Evolutionary conservation across 2,888 invertebrate species (phyloP), one percentile per base, ranked within the genome.

Genomic region (Noctuana brunneofusca): DNA sequence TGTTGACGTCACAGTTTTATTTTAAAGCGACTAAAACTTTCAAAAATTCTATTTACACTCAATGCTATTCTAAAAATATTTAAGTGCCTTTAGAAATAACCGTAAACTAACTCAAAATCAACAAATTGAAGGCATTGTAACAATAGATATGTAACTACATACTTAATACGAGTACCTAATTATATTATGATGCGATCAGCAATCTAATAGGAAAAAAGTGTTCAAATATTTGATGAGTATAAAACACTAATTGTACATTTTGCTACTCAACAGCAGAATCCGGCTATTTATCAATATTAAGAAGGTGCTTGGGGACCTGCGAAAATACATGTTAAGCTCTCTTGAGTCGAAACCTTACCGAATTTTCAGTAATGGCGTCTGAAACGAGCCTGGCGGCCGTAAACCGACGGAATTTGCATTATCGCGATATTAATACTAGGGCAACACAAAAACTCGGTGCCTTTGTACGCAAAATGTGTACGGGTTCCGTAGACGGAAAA

Each of bases 401-500:
- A 80, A 80, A 72, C 74, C 72, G 79, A 68, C 77, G 76, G 80
- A 83, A 84, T 85, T 86, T 83, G 81, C 86, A 86, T 86, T 85
- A 86, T 83, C 82, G 79, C 75, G 73, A 77, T 81, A 84, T 83
- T 86, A 84, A 84, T 82, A 78, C 75, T 68, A 70, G 74, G 75
- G 73, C 74, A 75, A 77, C 75, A 80, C 78, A 79, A 80, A 78
- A 78, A 75, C 73, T 73, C 72, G 49, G 38, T 64, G 68, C 67
- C 65, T 71, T 70, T 70, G 69, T 74, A 66, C 65, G 67, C 66
- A 68, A 63, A 72, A 71, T 72, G 64, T 70, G 66, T 66, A 65
- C 63, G 65, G 67, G 66, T 64, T 66, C 66, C 64, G 68, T 66
- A 62, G 64, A 56, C 58, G 65, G 60, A 64, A 66, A 68, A 65